A percentile compares a stretch with the other conserved stretches of the same genome.
Conservation (phyloP, 2,113 vertebrate species). For the Thalassoma bifasciatum region DNA sequence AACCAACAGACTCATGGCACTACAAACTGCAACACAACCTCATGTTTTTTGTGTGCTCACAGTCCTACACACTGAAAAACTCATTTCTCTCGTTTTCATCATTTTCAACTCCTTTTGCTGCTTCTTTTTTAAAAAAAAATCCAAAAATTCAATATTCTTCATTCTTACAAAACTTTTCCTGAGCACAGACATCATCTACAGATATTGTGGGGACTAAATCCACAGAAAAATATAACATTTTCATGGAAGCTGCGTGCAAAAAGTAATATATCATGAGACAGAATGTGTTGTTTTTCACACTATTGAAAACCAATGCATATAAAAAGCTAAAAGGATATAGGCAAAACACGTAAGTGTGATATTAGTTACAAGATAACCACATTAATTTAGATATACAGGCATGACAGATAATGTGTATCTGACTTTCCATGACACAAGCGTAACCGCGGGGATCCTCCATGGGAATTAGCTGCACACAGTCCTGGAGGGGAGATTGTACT, state of each 20-base stretch:
- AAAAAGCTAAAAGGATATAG: not conserved
- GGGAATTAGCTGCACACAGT: constrained; percentile 23
- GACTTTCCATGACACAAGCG: not conserved
- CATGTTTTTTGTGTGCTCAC: constrained; percentile 18
- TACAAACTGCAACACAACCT: constrained; percentile 4
- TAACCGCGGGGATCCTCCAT: constrained; percentile 9
- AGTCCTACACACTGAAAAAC: constrained; percentile 24
- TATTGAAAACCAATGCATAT: not conserved
- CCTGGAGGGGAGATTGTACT: constrained; percentile 53
- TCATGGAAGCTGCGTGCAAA: not conserved
- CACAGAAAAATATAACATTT: too few relatives aligned
- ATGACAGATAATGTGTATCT: not conserved
- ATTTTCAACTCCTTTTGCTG: constrained; percentile 9
- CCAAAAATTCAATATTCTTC: too few relatives aligned
- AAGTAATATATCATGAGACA: not conserved
- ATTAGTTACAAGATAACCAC: not conserved
- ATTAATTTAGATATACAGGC: not conserved
- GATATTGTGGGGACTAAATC: too few relatives aligned
- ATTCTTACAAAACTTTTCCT: too few relatives aligned
- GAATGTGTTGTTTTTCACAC: not conserved
- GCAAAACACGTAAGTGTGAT: not conserved
- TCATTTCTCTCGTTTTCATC: not conserved
- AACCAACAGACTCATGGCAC: constrained; percentile 33
- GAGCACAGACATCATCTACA: too few relatives aligned
- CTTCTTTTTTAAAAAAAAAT: too few relatives aligned